Conservation (phyloP, 2,888 invertebrate species). For the Coremacera marginata region DNA sequence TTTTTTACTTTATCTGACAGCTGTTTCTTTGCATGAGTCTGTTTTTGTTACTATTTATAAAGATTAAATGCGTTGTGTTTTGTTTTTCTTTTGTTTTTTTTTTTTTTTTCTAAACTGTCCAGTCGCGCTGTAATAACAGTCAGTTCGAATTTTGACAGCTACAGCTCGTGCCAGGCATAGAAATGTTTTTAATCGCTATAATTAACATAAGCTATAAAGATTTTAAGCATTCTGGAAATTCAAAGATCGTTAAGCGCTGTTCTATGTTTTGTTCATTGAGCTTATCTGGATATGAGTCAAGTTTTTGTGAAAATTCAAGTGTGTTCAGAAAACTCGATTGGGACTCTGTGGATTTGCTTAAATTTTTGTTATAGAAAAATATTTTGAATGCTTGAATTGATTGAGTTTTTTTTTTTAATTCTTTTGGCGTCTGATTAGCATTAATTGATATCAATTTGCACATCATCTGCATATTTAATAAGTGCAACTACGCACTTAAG, state of each 20-base stretch:
- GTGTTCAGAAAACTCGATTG: not conserved
- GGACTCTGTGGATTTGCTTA: not conserved
- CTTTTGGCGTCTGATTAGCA: slow-evolving; percentile 34
- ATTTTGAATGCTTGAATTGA: not conserved
- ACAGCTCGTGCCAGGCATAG: slow-evolving; percentile 9
- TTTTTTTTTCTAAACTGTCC: not conserved
- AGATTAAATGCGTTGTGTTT: not conserved
- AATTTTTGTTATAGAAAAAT: slow-evolving; percentile 2
- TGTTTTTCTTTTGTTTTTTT: not conserved
- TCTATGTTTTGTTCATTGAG: not conserved
- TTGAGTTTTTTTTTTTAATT: slow-evolving; percentile 14
- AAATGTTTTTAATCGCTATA: not conserved
- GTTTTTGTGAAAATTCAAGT: no score
- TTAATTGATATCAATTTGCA: slow-evolving; percentile 59
- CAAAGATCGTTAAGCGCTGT: not conserved
- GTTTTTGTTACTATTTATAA: not conserved
- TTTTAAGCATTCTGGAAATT: not conserved
- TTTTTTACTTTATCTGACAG: slow-evolving; percentile 15
- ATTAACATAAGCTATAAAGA: not conserved
- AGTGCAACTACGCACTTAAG: not conserved
- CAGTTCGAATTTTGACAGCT: slow-evolving; percentile 29
- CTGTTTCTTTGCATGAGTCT: not conserved
- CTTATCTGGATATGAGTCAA: no score
- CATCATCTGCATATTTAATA: slow-evolving; percentile 16
- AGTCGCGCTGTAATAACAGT: not conserved